Evolutionary conservation across 2,797 vertebrate genomes (phyloP), one percentile per base, ranked within the genome.

Genomic region (Arnoldichthys spilopterus): DNA sequence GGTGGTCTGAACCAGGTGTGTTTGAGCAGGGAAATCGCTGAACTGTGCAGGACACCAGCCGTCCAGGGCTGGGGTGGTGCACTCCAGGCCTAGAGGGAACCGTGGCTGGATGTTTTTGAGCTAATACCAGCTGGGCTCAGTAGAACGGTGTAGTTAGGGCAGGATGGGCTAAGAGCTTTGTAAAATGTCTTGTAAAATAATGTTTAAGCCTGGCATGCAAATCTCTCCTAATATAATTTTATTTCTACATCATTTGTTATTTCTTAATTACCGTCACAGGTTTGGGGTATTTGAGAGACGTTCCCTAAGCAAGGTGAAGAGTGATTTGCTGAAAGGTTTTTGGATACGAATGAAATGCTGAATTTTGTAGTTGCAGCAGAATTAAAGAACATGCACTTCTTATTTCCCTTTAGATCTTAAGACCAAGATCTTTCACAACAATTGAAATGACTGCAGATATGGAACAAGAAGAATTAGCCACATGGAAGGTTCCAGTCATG

Each of bases 141-240:
- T 9, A 30, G 7, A 49, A 51, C 22, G 30, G 28, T 69, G 67
- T 34, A n/a, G 47, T 56, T 53, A 30, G 62, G 43, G 54, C 32
- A 47, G 73, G 47, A 54, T 5, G 30, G 77, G 68, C 47, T 3
- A 59, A 59, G 62, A 69, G 76, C n/a, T 72, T 54, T 84, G 80
- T 86, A 78, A 73, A 78, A 83, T 72, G 77, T 79, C 45, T 78
- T 86, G 82, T 82, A 84, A 74, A 79, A 81, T 79, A 84, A 58
- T 66, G 78, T 83, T 45, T 78, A 70, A 59, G 30, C 40, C 79
- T 83, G 81, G 83, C 85, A 85, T 84, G 85, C 83, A 72, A 58
- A 67, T 79, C 64, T 66, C 28, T 74, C 71, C 69, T 75, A 70
- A 74, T 59, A 4, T 67, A 53, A 49, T 47, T 75, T 40, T 72